Evolutionary conservation across 37 sponge, comb jelly and placozoan genomes (phyloP), one percentile per base, ranked within the genome.

Genomic region (Beroe ovata): DNA sequence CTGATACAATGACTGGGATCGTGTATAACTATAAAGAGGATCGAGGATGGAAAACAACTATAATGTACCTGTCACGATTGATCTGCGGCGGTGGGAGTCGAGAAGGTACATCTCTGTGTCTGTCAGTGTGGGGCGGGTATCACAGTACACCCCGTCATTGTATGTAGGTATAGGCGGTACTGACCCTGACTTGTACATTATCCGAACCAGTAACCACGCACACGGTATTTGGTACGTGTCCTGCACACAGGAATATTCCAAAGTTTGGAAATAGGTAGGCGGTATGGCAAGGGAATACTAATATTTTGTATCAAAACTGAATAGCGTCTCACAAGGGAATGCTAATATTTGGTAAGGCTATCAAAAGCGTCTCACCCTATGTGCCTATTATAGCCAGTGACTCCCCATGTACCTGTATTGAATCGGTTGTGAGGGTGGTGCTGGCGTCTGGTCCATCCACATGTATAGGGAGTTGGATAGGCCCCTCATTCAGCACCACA

Each of bases 131-230:
- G 54, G 21, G 26, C 41, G 84, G 3, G 26, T 77, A 20, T 77
- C 84, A 23, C 54, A 1, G 54, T 77, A 77, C 41, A 39, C 84
- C n/a, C 84, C 84, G 26, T 77, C 84, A 77, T 42, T 38, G 84
- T 77, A 77, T 1, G 54, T 21, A 1, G 84, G 84, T 18, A 77
- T 39, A 23, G 33, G 54, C 54, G 42, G 84, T 30, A 66, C 30
- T 14, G 69, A 66, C 16, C 69, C 69, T n/a, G 84, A 77, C 25
- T 33, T 41, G 42, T 39, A 42, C 42, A 42, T 38, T 1, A 77
- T 20, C 21, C 84, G 39, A 1, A 42, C 41, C 3, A 77, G 54
- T 28, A 77, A 23, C 84, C 84, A 77, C 28, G 84, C 26, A n/a
- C 84, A 11, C 8, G 84, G 84, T 34, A 66, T 32, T 11, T 30